These are phyloP conservation scores for Drosophila atripex DNA, from an alignment of 2,888 invertebrate genomes.

Conservation along the genomic window DNA sequence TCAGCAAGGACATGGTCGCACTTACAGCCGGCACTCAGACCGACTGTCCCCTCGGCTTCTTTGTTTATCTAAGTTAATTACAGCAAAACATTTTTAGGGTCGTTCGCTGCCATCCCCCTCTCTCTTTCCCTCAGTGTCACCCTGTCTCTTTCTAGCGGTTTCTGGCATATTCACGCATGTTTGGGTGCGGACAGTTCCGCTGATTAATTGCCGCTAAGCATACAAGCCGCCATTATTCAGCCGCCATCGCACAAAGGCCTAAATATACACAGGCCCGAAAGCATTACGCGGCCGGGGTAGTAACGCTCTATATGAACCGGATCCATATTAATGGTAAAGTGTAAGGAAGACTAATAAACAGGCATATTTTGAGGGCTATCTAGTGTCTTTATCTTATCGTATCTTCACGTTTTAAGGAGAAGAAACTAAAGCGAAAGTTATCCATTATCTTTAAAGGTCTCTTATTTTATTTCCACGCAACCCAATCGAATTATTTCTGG, in stretches of 20 bases:
- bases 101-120: conserved; percentile 32
- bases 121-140: conserved; percentile 22
- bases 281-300: conserved; percentile 8
- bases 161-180: conserved; percentile 71
- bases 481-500: neutral
- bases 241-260: conserved; percentile 42
- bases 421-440: no score
- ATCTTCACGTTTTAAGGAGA: neutral
- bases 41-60: conserved; percentile 59
- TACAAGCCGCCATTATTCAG: conserved; percentile 68
- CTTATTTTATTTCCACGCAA: no score
- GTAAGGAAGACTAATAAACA: neutral
- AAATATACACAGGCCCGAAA: conserved; percentile 24
- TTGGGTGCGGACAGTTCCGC: conserved; percentile 78
- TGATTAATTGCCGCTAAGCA: conserved; percentile 76
- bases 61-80: conserved; percentile 80
- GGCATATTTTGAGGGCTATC: neutral
- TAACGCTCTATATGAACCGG: neutral
- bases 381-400: neutral
- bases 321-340: neutral
- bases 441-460: no score
- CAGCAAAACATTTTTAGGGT: conserved; percentile 76
- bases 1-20: conserved; percentile 29
- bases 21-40: conserved; percentile 33
- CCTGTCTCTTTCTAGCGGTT: conserved; percentile 14